A percentile compares a stretch with the other conserved stretches of the same genome.
Evolutionary conservation across 1,140 invertebrate genomes (phyloP).

Genomic region (Contarinia nasturtii): DNA sequence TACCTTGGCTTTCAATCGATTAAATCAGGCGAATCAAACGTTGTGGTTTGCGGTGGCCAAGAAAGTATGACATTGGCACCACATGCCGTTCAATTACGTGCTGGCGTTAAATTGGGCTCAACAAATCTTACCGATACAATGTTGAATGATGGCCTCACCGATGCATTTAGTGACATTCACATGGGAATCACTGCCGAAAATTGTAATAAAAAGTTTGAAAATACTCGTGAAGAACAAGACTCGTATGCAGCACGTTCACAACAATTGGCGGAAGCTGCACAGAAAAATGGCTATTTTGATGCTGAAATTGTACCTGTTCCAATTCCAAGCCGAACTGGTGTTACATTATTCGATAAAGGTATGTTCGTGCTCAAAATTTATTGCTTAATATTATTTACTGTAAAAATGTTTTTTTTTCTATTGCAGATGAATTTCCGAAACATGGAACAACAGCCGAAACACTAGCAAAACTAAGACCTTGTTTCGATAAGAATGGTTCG

Average conservation of each 20-base stretch:
- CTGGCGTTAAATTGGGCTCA: conserved; percentile 51
- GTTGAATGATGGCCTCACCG: conserved; percentile 58
- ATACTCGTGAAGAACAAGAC: conserved; percentile 59
- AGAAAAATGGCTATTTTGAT: conserved; percentile 41
- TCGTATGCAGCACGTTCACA: conserved; percentile 54
- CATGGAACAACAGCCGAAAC: conserved; percentile 33
- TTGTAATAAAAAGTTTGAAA: conserved; percentile 45
- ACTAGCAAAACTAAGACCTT: conserved; percentile 39
- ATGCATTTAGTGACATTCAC: conserved; percentile 57
- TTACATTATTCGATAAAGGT: conserved; percentile 23
- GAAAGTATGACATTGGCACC: conserved; percentile 71
- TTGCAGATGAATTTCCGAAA: conserved; percentile 48
- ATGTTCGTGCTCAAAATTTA: too few species aligned
- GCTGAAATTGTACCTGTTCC: conserved; percentile 49
- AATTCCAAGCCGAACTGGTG: conserved; percentile 29
- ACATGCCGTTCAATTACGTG: conserved; percentile 45
- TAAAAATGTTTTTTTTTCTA: neutral
- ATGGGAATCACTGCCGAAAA: conserved; percentile 82
- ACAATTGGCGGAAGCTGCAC: conserved; percentile 40
- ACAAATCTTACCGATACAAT: conserved; percentile 46
- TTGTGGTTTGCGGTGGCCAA: conserved; percentile 67
- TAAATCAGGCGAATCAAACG: conserved; percentile 40
- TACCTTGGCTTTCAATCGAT: conserved; percentile 49
- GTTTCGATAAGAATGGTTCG: conserved; percentile 42
- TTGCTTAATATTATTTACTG: too few species aligned